Percentiles rank a stretch among this genome's conserved stretches.
Evolutionary conservation across 1,140 invertebrate species (phyloP).

Genomic region (Ostrea denselamellosa): DNA sequence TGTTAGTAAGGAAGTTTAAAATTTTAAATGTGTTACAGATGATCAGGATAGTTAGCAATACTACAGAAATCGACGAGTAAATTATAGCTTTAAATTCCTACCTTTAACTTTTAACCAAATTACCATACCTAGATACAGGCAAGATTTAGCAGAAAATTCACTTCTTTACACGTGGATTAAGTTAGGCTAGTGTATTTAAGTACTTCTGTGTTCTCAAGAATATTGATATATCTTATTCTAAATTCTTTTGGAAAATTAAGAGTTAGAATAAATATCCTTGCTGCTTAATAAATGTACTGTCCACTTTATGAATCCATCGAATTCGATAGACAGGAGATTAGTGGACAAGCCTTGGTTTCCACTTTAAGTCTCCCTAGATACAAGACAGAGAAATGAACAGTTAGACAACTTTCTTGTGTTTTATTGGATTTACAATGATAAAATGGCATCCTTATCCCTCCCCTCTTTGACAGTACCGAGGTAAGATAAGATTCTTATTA

Average conservation of each 20-base stretch:
- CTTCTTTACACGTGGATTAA: slow-evolving; percentile 7
- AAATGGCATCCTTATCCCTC: slow-evolving; percentile 4
- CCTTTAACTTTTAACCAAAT: neutral
- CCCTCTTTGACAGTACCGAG: slow-evolving; percentile 1
- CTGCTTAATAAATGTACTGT: neutral
- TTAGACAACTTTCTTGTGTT: neutral
- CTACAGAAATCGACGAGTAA: neutral
- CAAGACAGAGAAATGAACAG: neutral
- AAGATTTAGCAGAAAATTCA: slow-evolving; percentile 19
- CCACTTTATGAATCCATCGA: slow-evolving; percentile 4
- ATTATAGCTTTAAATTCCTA: neutral
- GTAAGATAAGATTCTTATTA: neutral
- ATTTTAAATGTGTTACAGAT: neutral
- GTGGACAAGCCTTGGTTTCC: neutral
- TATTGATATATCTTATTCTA: slow-evolving; percentile 23
- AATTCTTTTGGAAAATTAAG: slow-evolving; percentile 21
- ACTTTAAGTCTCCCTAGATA: neutral
- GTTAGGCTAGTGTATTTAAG: slow-evolving; percentile 30
- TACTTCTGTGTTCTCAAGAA: neutral
- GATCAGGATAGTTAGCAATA: neutral
- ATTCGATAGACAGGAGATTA: slow-evolving; percentile 7
- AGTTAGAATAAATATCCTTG: slow-evolving; percentile 7
- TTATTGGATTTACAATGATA: slow-evolving; percentile 17
- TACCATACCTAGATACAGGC: neutral
- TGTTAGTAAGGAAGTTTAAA: neutral